Conservation (phyloP, 1,140 invertebrate species). For the Drosophila sproati region DNA sequence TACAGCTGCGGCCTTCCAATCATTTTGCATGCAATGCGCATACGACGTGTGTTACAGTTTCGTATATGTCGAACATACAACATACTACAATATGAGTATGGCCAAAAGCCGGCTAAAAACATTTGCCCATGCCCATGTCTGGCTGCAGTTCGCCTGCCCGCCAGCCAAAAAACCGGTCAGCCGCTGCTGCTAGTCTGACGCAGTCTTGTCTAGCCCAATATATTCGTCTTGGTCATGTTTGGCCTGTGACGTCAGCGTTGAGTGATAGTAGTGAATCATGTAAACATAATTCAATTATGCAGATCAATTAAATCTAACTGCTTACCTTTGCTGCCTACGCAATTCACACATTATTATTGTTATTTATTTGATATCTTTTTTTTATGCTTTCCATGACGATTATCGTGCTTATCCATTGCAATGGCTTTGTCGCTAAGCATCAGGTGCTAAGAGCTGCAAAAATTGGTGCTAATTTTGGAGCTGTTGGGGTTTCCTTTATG, state of each 20-base stretch:
- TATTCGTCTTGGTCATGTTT: conserved; percentile 7
- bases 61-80: conserved; percentile 28
- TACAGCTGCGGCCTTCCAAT: conserved; percentile 58
- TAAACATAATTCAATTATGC: conserved; percentile 7
- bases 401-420: conserved; percentile 7
- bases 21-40: conserved; percentile 73
- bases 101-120: conserved; percentile 32
- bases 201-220: conserved; percentile 34
- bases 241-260: conserved; percentile 39
- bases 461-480: conserved; percentile 37
- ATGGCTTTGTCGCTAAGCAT: conserved; percentile 9
- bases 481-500: conserved; percentile 17
- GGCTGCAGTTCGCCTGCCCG: conserved; percentile 20
- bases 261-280: conserved; percentile 33
- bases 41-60: conserved; percentile 67
- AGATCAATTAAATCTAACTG: conserved; percentile 20
- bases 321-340: conserved; percentile 22
- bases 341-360: conserved; percentile 29
- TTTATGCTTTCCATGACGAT: neutral
- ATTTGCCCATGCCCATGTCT: conserved; percentile 33
- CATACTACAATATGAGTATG: conserved; percentile 4
- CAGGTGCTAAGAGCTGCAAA: conserved; percentile 35
- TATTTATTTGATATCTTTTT: conserved; percentile 11
- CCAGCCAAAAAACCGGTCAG: conserved; percentile 42
- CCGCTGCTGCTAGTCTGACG: conserved; percentile 42